Evolutionary conservation across 2,797 vertebrate genomes (phyloP).

Genomic region (Melanotaenia parkinsoni): DNA sequence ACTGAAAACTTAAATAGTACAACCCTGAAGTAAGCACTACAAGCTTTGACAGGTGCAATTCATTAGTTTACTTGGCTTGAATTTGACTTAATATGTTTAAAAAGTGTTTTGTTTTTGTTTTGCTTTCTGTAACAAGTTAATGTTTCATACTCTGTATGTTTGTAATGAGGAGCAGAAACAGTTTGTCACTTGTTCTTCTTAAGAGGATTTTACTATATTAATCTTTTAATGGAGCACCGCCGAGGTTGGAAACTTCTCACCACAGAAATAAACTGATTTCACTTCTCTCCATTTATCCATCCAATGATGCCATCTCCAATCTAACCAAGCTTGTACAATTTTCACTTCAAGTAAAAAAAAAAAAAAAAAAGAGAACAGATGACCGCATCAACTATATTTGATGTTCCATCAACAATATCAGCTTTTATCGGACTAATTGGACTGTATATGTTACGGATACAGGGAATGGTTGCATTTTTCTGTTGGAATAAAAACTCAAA

Average conservation of each 20-base stretch:
- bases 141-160: constrained; percentile 44
- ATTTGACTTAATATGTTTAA: constrained; percentile 51
- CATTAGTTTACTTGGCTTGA: constrained; percentile 49
- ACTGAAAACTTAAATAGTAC: constrained; percentile 51
- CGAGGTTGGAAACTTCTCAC: constrained; percentile 25
- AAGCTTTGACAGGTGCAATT: constrained; percentile 48
- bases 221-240: constrained; percentile 21
- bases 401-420: constrained; percentile 42
- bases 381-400: constrained; percentile 43
- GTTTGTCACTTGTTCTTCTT: constrained; percentile 37
- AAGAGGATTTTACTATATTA: constrained; percentile 39
- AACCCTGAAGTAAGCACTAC: constrained; percentile 56
- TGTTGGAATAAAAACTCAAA: constrained; percentile 70
- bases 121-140: constrained; percentile 59
- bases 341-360: constrained; percentile 23
- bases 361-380: constrained; percentile 9
- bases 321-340: constrained; percentile 22
- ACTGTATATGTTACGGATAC: constrained; percentile 42
- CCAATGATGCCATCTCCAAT: constrained; percentile 29
- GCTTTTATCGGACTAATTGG: constrained; percentile 50
- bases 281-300: constrained; percentile 24
- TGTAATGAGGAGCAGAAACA: constrained; percentile 42
- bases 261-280: constrained; percentile 15
- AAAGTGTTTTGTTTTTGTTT: constrained; percentile 20
- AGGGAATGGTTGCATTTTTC: constrained; percentile 53